Percentiles rank a stretch among this genome's conserved stretches.
phyloP scores from a whole-genome alignment of 2,888 invertebrate species.

The Pandemis cinnamomeana region DNA sequence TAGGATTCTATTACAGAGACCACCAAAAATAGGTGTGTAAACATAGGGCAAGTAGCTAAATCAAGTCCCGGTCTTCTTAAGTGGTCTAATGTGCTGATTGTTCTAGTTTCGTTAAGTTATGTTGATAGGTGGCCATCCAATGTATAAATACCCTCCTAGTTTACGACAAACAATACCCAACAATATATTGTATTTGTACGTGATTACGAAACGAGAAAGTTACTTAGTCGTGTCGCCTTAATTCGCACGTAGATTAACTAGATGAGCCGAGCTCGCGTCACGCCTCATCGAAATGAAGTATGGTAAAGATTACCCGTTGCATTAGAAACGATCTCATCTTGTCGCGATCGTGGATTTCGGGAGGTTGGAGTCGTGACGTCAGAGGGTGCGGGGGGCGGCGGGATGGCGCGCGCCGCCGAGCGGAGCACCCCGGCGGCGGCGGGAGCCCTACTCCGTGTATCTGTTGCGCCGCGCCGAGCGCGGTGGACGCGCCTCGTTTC shows the following conservation, averaged over 20 bases:
- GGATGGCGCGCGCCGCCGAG: slow-evolving; percentile 66
- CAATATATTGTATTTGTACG: slow-evolving; percentile 4
- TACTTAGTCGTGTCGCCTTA: slow-evolving; percentile 13
- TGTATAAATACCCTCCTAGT: neutral
- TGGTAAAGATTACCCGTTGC: slow-evolving; percentile 59
- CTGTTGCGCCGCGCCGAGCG: slow-evolving; percentile 75
- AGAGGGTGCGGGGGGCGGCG: slow-evolving; percentile 53
- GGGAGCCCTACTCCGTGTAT: slow-evolving; percentile 53
- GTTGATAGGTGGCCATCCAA: neutral
- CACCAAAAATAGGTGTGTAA: slow-evolving; percentile 6
- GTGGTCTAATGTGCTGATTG: slow-evolving; percentile 11
- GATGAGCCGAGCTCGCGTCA: slow-evolving; percentile 24
- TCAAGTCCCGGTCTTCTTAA: slow-evolving; percentile 21
- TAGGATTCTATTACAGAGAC: slow-evolving; percentile 22
- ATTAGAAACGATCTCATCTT: slow-evolving; percentile 60
- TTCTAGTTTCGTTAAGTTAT: neutral
- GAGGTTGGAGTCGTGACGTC: slow-evolving; percentile 78
- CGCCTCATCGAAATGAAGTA: slow-evolving; percentile 32
- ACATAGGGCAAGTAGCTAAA: slow-evolving; percentile 27
- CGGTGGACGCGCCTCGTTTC: slow-evolving; percentile 66
- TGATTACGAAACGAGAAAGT: slow-evolving; percentile 19
- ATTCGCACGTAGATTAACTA: slow-evolving; percentile 29
- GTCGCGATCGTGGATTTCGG: slow-evolving; percentile 62
- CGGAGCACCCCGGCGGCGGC: slow-evolving; percentile 50
- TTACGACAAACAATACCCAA: neutral